Evolutionary conservation across 2,888 invertebrate species (phyloP), one percentile per base, ranked within the genome.

Genomic region (Andrena minutula): DNA sequence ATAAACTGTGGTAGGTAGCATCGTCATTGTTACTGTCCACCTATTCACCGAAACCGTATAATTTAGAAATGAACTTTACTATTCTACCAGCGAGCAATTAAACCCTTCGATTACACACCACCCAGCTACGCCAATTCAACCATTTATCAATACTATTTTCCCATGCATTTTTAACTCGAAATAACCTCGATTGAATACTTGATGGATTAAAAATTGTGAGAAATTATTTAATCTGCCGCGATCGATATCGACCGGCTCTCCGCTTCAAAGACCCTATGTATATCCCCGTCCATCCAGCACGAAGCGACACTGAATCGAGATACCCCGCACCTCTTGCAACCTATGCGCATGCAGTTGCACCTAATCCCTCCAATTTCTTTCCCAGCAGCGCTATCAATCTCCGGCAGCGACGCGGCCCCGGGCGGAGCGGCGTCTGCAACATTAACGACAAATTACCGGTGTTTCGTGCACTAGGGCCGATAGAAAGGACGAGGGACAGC

Each of bases 391-490:
- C 26, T 60, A 71, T 79, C 71, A 71, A 71, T 79, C 64, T 47
- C 35, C 12, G 20, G 16, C 2, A 8, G 10, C 12, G 35, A 58
- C 35, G 51, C 10, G 51, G 12, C 30, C 16, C 6, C 47, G 35
- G 20, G 3, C 7, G 8, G 51, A 28, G 30, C 20, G n/a, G 1
- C 80, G 65, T 47, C 65, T 66, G 65, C 81, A 61, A 81, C 69
- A 30, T 76, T 82, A 82, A 82, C 82, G 83, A 82, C 71, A 71
- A 82, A 82, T 71, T 65, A 82, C 49, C 69, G 58, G 35, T 66
- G 75, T 80, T 82, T 30, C 76, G 69, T 65, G 58, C 61, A 65
- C 51, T 28, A 69, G 58, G 56, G 78, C 81, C 74, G 56, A 7
- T 60, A 30, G 28, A 20, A 23, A 1, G 23, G 23, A 12, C 23